Conservation (phyloP, 1,140 invertebrate species). For the Aphelenchoides fujianensis region DNA sequence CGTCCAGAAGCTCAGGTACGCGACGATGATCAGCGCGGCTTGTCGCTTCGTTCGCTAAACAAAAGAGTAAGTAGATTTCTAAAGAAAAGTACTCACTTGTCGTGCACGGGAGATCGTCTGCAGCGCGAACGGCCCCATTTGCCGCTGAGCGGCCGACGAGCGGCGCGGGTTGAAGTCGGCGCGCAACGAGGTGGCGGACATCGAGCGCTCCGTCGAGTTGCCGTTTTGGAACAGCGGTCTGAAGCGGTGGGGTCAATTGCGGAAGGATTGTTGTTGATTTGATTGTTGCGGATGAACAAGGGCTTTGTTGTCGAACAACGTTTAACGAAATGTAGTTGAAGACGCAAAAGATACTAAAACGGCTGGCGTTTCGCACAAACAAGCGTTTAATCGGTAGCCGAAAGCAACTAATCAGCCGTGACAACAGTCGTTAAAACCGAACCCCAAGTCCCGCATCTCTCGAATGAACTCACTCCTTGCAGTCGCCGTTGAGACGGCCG, state of each 20-base stretch:
- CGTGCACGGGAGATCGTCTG: constrained; percentile 50
- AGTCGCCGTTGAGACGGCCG: background rate
- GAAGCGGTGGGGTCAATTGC: background rate
- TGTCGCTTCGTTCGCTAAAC: constrained; percentile 52
- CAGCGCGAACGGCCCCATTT: constrained; percentile 47
- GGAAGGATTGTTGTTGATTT: too few relatives aligned
- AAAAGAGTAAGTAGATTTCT: background rate
- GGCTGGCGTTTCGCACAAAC: too few relatives aligned
- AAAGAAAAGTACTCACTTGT: too few relatives aligned
- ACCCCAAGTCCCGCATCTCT: too few relatives aligned
- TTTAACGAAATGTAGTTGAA: too few relatives aligned
- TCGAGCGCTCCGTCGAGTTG: constrained; percentile 1
- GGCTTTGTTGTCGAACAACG: too few relatives aligned
- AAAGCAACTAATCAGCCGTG: too few relatives aligned
- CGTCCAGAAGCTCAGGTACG: constrained; percentile 58
- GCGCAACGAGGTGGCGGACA: constrained; percentile 12
- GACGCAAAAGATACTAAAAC: too few relatives aligned
- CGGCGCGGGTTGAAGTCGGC: constrained; percentile 7
- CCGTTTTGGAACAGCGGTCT: constrained; percentile 4
- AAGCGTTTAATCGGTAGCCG: too few relatives aligned
- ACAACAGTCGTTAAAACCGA: too few relatives aligned
- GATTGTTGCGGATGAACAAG: too few relatives aligned
- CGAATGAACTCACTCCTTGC: constrained; percentile 5
- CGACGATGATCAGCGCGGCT: constrained; percentile 54
- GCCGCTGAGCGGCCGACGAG: constrained; percentile 9